These are phyloP conservation scores for Tetrao urogallus DNA, from an alignment of 2,113 vertebrate genomes.

Conservation along the genomic window DNA sequence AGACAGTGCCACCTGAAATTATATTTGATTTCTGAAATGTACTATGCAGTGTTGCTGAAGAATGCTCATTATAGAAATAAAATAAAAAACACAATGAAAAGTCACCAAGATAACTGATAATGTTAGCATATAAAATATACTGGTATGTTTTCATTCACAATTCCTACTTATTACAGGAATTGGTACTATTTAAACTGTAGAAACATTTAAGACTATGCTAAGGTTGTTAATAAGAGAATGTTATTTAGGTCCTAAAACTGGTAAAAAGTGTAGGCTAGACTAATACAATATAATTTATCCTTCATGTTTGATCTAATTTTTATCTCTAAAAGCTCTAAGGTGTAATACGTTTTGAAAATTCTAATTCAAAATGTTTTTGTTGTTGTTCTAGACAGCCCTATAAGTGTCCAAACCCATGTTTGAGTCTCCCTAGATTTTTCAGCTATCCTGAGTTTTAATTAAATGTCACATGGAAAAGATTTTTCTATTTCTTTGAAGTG, in stretches of 20 bases:
- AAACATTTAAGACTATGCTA: not conserved
- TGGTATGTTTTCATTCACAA: not conserved
- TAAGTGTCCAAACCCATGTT: not conserved
- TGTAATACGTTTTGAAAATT: not conserved
- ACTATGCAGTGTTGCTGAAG: not conserved
- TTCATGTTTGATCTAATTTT: not conserved
- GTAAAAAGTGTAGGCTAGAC: not conserved
- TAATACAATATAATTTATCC: not conserved
- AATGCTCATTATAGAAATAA: not conserved
- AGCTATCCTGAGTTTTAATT: not conserved
- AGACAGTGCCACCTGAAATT: not conserved
- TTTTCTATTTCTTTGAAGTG: not conserved
- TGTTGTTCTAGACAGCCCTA: not conserved
- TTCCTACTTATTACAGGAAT: not conserved
- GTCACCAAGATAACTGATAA: not conserved
- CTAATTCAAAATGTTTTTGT: not conserved
- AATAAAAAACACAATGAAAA: not conserved
- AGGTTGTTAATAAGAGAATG: rapidly evolving
- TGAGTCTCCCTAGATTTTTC: not conserved
- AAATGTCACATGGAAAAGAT: not conserved
- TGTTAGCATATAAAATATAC: not conserved
- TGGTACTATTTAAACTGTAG: not conserved
- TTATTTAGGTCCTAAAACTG: not conserved
- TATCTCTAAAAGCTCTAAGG: not conserved
- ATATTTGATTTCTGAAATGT: not conserved